A percentile compares a stretch with the other conserved stretches of the same genome.
Evolutionary conservation across 2,888 invertebrate species (phyloP).

Genomic region (Asteroscopus sphinx): DNA sequence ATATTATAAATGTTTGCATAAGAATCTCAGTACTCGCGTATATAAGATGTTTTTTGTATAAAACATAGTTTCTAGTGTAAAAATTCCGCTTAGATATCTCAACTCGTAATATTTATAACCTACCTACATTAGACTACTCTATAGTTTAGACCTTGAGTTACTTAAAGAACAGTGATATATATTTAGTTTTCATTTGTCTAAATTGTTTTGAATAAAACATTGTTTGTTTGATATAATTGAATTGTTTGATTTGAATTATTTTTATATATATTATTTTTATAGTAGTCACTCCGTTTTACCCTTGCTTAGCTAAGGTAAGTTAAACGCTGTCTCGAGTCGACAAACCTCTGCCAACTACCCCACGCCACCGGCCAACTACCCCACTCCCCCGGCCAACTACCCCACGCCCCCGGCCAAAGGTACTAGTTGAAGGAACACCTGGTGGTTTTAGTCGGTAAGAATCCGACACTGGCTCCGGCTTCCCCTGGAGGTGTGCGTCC

Average conservation of each 20-base stretch:
- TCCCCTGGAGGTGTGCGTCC: no score
- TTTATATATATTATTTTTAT: no score
- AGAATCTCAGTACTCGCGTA: conserved; percentile 28
- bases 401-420: no score
- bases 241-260: conserved; percentile 55
- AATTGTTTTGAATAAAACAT: conserved; percentile 79
- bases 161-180: conserved; percentile 77
- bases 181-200: conserved; percentile 70
- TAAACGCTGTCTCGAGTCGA: no score
- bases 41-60: conserved; percentile 23
- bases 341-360: no score
- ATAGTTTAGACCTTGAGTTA: conserved; percentile 75
- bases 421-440: no score
- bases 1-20: conserved; percentile 27
- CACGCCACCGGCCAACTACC: no score
- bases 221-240: conserved; percentile 73
- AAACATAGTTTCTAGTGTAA: conserved; percentile 41
- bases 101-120: conserved; percentile 52
- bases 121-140: conserved; percentile 54
- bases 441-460: no score
- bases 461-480: no score
- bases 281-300: no score
- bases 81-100: conserved; percentile 66
- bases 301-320: no score
- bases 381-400: no score